Percentiles rank a stretch among this genome's conserved stretches.
These are phyloP conservation scores for Atta colombica DNA, from an alignment of 1,140 invertebrate species.

Conservation along the genomic window DNA sequence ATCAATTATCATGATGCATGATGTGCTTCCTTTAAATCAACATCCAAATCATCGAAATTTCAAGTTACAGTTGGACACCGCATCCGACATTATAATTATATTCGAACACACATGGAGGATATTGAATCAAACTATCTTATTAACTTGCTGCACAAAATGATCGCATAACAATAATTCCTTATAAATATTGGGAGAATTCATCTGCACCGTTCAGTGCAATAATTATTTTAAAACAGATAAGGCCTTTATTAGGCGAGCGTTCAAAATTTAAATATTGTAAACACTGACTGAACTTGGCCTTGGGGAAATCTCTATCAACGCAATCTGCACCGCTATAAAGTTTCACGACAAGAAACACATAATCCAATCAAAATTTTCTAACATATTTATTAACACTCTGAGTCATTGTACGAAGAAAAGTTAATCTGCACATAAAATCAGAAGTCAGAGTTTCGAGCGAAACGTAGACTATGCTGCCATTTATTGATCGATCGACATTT, in stretches of 20 bases:
- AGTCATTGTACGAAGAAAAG: not conserved
- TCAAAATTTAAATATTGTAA: not conserved
- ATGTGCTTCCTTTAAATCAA: no score
- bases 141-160: not conserved
- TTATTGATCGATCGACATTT: not conserved
- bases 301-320: not conserved
- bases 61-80: not conserved
- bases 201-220: not conserved
- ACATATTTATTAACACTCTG: not conserved
- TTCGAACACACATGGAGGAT: not conserved
- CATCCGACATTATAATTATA: not conserved
- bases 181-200: not conserved
- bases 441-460: not conserved
- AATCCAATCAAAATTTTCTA: not conserved
- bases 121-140: not conserved
- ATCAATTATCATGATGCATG: not conserved
- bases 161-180: not conserved
- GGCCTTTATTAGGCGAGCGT: not conserved
- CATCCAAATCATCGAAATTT: not conserved
- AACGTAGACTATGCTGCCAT: not conserved
- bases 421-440: not conserved
- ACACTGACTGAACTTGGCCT: not conserved
- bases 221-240: not conserved
- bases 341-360: not conserved
- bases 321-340: not conserved